Conservation (phyloP, 2,888 invertebrate genomes). For the Tholera decimalis region DNA sequence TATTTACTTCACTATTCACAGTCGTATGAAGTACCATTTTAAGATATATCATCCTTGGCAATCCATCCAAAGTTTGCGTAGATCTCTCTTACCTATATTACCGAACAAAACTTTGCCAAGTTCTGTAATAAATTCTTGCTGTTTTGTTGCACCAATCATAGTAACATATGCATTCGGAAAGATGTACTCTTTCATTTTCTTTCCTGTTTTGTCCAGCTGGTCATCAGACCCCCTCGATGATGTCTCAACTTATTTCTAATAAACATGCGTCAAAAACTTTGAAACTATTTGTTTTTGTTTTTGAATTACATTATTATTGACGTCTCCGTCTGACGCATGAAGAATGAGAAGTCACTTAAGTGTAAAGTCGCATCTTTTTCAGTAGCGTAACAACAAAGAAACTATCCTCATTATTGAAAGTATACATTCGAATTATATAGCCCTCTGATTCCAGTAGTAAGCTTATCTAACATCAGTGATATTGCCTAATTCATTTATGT, state of each 20-base stretch:
- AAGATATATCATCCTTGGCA: no score
- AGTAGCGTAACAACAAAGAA: background rate
- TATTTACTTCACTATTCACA: no score
- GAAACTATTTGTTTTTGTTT: constrained; percentile 44
- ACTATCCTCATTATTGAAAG: constrained; percentile 11
- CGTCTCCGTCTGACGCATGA: constrained; percentile 38
- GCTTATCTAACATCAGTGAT: constrained; percentile 12
- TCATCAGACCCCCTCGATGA: constrained; percentile 3
- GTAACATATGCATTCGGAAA: no score
- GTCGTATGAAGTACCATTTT: no score
- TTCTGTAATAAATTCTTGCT: background rate
- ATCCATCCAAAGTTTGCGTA: no score
- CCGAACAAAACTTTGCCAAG: background rate
- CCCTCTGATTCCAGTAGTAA: background rate
- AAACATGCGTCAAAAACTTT: constrained; percentile 46
- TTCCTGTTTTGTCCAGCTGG: constrained; percentile 23
- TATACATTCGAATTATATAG: constrained; percentile 14
- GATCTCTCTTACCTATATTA: no score
- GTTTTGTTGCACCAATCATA: no score
- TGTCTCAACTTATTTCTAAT: constrained; percentile 33
- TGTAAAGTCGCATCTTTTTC: constrained; percentile 4
- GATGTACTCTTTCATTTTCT: constrained; percentile 5
- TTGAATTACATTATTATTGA: constrained; percentile 11
- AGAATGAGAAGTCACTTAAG: background rate
- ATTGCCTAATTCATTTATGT: constrained; percentile 19